Evolutionary conservation across 1,140 invertebrate species (phyloP), one percentile per base, ranked within the genome.

Genomic region (Trinorchestia longiramus): DNA sequence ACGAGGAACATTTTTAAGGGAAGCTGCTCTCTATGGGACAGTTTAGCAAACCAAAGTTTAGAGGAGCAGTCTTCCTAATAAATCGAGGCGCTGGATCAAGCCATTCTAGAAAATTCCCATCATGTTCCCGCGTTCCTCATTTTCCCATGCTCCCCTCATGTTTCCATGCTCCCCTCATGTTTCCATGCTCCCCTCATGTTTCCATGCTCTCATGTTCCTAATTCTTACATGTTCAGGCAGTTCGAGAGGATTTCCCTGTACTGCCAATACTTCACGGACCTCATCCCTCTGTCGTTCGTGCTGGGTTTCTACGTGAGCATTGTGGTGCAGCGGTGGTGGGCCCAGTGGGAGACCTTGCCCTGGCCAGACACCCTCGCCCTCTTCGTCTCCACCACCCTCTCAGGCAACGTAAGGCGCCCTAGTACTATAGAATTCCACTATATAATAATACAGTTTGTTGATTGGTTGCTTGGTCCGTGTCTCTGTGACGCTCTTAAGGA

Each of bases 261-360:
- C 97, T 99, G 98, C 97, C 98, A 98, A 97, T 98, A 98, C 90
- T 98, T 98, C 97, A 98, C 98, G 95, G 98, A 98, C 97, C 98
- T 99, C 44, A 99, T 99, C 97, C 98, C 98, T 40, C 97, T 99
- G 98, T 99, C 99, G 40, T 99, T 99, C 97, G 99, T 99, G 28
- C 98, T 99, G 95, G 99, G 99, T 96, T 99, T 99, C 98, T 99
- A 99, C 97, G 99, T 99, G 77, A 98, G 98, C 97, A 98, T 99
- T 96, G 98, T 99, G 44, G 99, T 99, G 94, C 98, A 98, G 97
- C 97, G 99, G 97, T 99, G 98, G 98, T 99, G 99, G 99, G 98
- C 99, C 97, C 99, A 99, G 97, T 99, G 99, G 97, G 98, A 98
- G 97, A 97, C 99, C 96, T 97, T 99, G 96, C 99, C 99, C 42